Conservation (phyloP, 2,888 invertebrate genomes). For the Dorcus hopei region DNA sequence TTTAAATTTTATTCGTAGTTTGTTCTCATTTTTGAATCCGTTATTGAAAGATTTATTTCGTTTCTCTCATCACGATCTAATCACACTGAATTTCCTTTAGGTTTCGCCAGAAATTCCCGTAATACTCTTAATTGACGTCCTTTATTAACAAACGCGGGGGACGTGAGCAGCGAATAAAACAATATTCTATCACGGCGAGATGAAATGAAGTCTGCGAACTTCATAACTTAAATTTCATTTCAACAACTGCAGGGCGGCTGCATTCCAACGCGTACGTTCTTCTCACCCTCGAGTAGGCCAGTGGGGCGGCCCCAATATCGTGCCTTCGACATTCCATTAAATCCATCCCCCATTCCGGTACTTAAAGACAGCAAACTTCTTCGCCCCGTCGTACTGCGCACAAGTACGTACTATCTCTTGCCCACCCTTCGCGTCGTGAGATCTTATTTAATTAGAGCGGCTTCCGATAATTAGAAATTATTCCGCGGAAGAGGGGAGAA, state of each 20-base stretch:
- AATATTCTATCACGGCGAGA: background rate
- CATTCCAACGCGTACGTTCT: constrained; percentile 35
- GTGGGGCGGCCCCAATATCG: constrained; percentile 42
- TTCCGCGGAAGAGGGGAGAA: background rate
- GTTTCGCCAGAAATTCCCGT: too few relatives aligned
- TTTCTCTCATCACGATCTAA: too few relatives aligned
- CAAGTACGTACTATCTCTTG: constrained; percentile 7
- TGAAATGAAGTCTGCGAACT: background rate
- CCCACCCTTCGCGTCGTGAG: constrained; percentile 12
- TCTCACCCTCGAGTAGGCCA: constrained; percentile 37
- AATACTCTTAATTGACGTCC: too few relatives aligned
- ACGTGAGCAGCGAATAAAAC: too few relatives aligned
- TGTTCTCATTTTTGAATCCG: too few relatives aligned
- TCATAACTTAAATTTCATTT: constrained; percentile 36
- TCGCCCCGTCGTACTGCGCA: constrained; percentile 11
- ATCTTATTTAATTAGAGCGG: constrained; percentile 18
- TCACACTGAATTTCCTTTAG: too few relatives aligned
- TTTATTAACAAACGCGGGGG: too few relatives aligned
- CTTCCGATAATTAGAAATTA: constrained; percentile 27
- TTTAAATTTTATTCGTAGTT: too few relatives aligned
- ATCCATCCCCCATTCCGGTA: constrained; percentile 25
- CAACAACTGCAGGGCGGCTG: constrained; percentile 31
- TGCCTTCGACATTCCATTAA: constrained; percentile 41
- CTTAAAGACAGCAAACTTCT: constrained; percentile 17
- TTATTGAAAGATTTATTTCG: too few relatives aligned